A percentile compares a stretch with the other conserved stretches of the same genome.
These are phyloP conservation scores for Gnatocerus cornutus DNA, from an alignment of 2,888 invertebrate genomes.

Conservation along the genomic window DNA sequence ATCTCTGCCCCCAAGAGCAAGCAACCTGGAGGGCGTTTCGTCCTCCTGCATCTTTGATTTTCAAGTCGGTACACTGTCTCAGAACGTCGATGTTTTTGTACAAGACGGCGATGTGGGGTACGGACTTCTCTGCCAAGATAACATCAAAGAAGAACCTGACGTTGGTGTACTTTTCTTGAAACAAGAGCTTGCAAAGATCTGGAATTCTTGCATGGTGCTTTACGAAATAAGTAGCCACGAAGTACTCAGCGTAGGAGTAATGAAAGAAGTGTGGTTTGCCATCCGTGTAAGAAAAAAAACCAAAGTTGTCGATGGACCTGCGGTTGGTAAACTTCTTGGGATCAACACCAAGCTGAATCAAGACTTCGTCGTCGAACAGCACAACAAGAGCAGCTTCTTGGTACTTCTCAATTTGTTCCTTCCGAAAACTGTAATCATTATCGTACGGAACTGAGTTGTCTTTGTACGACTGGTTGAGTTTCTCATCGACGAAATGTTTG, in stretches of 20 bases:
- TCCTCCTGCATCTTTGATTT: not conserved
- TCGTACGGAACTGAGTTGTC: not conserved
- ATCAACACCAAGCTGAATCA: not conserved
- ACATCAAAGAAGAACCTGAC: not conserved
- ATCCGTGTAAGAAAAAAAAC: too few relatives aligned
- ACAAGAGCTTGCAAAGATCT: not conserved
- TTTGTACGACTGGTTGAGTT: not conserved
- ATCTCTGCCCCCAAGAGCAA: not conserved
- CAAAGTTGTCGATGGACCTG: too few relatives aligned
- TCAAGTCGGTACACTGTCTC: not conserved
- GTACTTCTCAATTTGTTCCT: not conserved
- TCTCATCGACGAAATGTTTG: not conserved
- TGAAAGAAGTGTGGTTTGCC: not conserved
- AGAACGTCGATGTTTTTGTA: not conserved
- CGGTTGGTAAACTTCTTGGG: not conserved
- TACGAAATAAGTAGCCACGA: not conserved
- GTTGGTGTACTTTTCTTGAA: not conserved
- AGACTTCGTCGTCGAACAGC: not conserved
- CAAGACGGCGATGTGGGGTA: not conserved
- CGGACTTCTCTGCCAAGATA: not conserved
- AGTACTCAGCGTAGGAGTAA: not conserved
- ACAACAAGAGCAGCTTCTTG: not conserved
- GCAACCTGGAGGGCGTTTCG: not conserved
- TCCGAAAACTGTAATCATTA: not conserved
- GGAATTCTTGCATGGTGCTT: not conserved